phyloP scores from a whole-genome alignment of 2,113 vertebrate genomes.

The human region DNA sequence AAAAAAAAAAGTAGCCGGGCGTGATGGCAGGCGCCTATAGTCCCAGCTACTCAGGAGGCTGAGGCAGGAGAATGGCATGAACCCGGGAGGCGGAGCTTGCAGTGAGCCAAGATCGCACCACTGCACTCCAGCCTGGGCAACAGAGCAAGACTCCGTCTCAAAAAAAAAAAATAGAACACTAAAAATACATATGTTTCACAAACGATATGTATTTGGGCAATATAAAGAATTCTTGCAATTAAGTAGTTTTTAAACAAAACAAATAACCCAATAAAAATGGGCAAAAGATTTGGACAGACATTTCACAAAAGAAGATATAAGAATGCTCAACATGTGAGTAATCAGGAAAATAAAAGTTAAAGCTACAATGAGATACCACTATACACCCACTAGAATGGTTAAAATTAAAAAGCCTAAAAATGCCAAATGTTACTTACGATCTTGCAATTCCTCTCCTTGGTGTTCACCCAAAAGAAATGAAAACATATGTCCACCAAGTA shows the following conservation, averaged over 20 bases:
- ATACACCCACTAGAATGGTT: not conserved
- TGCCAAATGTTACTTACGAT: not conserved
- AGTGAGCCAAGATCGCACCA: too few species aligned
- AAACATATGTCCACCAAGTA: slow-evolving; percentile 9
- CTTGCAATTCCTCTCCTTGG: not conserved
- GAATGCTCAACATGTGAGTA: not conserved
- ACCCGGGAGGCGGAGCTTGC: too few species aligned
- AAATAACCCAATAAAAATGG: not conserved
- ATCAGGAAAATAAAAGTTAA: not conserved
- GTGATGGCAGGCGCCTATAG: too few species aligned
- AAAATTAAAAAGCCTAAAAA: slow-evolving; percentile 8
- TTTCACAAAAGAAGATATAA: slow-evolving; percentile 25
- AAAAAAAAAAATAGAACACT: not conserved
- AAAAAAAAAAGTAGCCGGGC: too few species aligned
- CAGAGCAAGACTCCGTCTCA: too few species aligned
- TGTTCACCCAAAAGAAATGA: slow-evolving; percentile 43
- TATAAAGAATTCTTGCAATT: not conserved
- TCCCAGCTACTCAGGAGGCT: too few species aligned
- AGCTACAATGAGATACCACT: not conserved
- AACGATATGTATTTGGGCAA: not conserved
- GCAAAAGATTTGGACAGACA: slow-evolving; percentile 19
- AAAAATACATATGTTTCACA: not conserved
- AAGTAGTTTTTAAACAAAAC: not conserved
- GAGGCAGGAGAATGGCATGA: too few species aligned
- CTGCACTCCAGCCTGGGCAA: too few species aligned